Conservation (phyloP, 2,888 invertebrate species). For the Pandemis corylana region DNA sequence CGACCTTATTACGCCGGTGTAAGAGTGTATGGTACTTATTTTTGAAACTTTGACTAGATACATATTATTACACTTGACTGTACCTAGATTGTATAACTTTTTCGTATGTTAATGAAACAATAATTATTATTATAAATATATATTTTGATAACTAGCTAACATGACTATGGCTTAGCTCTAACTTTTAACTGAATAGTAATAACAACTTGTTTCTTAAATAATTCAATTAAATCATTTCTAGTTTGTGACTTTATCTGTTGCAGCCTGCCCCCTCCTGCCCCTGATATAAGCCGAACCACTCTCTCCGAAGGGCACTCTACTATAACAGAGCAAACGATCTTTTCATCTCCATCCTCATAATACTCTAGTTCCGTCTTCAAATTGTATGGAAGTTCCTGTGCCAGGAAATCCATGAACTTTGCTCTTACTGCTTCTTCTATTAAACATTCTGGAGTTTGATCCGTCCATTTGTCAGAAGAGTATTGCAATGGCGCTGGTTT, state of each 20-base stretch:
- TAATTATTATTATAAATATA: neutral
- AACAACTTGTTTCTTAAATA: constrained; percentile 86
- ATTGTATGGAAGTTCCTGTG: constrained; percentile 94
- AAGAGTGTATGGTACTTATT: no score
- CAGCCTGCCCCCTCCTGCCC: constrained; percentile 88
- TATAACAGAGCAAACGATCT: constrained; percentile 81
- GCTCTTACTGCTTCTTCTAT: constrained; percentile 92
- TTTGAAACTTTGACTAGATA: no score
- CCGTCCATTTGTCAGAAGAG: constrained; percentile 88
- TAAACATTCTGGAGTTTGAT: constrained; percentile 88
- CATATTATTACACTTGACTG: no score
- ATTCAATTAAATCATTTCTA: constrained; percentile 86
- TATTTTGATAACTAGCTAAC: neutral
- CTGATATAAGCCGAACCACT: constrained; percentile 87
- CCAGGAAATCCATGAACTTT: constrained; percentile 92
- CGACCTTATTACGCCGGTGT: no score
- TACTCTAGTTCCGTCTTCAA: constrained; percentile 88
- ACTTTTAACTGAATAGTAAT: constrained; percentile 66
- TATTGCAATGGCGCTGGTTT: constrained; percentile 88
- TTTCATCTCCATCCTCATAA: constrained; percentile 82
- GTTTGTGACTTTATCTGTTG: constrained; percentile 88
- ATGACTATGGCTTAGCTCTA: constrained; percentile 43
- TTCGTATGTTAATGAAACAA: neutral
- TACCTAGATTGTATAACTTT: no score
- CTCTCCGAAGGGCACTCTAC: constrained; percentile 87